Conservation (phyloP, 2,113 vertebrate species). For the Gallinago media region DNA sequence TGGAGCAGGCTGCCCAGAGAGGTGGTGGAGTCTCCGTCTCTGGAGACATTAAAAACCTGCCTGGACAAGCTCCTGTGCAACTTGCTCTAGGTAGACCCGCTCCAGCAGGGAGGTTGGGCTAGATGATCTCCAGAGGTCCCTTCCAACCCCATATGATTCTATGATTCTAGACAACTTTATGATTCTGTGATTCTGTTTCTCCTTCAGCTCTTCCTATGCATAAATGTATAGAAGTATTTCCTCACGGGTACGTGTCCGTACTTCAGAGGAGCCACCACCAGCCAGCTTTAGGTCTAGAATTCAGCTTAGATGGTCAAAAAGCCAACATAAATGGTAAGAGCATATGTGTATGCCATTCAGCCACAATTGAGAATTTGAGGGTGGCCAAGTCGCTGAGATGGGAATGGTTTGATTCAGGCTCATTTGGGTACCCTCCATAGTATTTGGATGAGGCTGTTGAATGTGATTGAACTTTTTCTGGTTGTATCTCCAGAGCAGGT, state of each 20-base stretch:
- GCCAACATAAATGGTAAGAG: neutral
- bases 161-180: no score
- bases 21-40: no score
- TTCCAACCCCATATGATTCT: no score
- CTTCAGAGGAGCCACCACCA: neutral
- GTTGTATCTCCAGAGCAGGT: neutral
- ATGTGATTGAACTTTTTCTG: neutral
- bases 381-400: neutral
- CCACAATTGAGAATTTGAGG: neutral
- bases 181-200: neutral
- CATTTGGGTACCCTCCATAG: neutral
- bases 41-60: no score
- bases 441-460: neutral
- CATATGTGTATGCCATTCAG: neutral
- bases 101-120: no score
- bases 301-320: neutral
- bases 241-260: accelerated
- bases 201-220: neutral
- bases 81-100: no score
- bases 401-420: neutral
- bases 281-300: neutral
- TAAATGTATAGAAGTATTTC: neutral
- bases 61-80: no score
- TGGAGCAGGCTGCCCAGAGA: no score
- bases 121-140: no score